These are phyloP conservation scores for Drosophila histrio DNA, from an alignment of 2,888 invertebrate genomes.

Conservation along the genomic window DNA sequence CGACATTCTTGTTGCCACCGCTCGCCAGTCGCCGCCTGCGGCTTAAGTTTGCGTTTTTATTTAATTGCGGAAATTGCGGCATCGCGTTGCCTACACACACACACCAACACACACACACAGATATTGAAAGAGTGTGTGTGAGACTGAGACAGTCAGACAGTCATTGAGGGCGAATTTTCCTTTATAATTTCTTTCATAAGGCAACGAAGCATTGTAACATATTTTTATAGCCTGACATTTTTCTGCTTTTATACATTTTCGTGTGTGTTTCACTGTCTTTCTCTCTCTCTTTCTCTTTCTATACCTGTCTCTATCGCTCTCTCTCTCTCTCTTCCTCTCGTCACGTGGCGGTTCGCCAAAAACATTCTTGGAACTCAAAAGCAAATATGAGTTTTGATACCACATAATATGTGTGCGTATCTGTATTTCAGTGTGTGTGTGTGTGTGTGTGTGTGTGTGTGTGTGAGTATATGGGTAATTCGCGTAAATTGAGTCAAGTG, in stretches of 20 bases:
- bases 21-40: conserved; percentile 41
- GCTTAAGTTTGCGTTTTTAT: conserved; percentile 80
- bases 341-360: conserved; percentile 20
- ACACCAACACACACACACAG: background rate
- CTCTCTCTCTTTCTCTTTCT: background rate
- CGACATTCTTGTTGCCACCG: conserved; percentile 61
- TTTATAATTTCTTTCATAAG: conserved; percentile 76
- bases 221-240: conserved; percentile 75
- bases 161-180: conserved; percentile 38
- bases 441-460: conserved; percentile 9
- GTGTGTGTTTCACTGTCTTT: conserved; percentile 29
- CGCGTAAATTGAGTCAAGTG: conserved; percentile 74
- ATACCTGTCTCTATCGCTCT: background rate
- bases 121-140: background rate
- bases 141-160: conserved; percentile 22
- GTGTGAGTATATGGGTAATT: conserved; percentile 32
- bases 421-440: conserved; percentile 4
- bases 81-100: conserved; percentile 50
- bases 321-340: background rate
- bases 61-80: conserved; percentile 79
- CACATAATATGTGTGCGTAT: conserved; percentile 25
- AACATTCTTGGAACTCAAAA: conserved; percentile 73
- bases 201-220: conserved; percentile 74
- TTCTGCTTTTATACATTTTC: conserved; percentile 53
- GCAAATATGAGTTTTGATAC: conserved; percentile 71